Evolutionary conservation across 37 sponge, comb jelly and placozoan genomes (phyloP).

Genomic region (Eunapius fragilis): DNA sequence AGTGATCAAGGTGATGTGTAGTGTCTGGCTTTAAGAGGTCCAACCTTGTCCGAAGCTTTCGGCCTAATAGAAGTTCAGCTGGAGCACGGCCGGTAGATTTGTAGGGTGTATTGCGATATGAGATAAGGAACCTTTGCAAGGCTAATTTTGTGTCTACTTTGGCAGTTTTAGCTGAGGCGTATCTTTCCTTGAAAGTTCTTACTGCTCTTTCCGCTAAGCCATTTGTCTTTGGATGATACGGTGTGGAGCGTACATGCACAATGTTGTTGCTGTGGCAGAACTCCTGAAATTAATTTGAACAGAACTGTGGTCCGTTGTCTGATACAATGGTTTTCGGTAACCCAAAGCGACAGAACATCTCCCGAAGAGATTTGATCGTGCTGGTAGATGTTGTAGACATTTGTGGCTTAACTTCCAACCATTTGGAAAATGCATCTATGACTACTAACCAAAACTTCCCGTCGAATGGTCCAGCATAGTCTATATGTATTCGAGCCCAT

Average conservation of each 20-base stretch:
- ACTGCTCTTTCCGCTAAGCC: no score
- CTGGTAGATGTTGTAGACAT: constrained; percentile 13
- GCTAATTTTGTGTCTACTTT: no score
- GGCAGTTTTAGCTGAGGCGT: no score
- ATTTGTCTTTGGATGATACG: constrained; percentile 8
- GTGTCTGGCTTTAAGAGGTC: no score
- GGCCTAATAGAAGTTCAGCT: no score
- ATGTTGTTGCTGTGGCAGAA: constrained; percentile 19
- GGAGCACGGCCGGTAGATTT: no score
- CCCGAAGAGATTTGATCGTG: constrained; percentile 19
- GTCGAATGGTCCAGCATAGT: constrained; percentile 27
- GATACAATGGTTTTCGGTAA: constrained; percentile 38
- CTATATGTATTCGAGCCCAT: constrained; percentile 27
- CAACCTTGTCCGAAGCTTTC: no score
- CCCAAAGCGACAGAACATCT: constrained; percentile 31
- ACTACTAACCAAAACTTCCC: constrained; percentile 25
- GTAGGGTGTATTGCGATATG: no score
- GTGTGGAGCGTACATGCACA: neutral
- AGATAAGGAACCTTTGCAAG: no score
- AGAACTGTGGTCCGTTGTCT: constrained; percentile 55
- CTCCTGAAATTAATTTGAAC: constrained; percentile 27
- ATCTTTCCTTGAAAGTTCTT: no score
- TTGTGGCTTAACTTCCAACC: constrained; percentile 17
- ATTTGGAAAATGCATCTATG: constrained; percentile 34
- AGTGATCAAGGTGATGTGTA: no score